phyloP scores from a whole-genome alignment of 1,140 invertebrate genomes.

The Stegodyphus mimosarum region DNA sequence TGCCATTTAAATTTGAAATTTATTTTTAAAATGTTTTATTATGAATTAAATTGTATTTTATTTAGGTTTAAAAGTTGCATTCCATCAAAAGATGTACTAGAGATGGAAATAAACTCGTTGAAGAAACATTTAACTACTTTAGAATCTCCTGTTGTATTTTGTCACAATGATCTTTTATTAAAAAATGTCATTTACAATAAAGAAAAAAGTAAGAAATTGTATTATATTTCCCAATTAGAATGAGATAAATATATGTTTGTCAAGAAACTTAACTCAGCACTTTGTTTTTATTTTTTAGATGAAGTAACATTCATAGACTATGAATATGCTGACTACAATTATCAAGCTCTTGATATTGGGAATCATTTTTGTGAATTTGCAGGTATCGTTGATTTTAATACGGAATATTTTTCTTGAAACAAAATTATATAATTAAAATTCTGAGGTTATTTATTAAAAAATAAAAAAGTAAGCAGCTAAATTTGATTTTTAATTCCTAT shows the following conservation, averaged over 20 bases:
- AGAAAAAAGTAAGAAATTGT: conserved; percentile 69
- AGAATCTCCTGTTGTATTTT: conserved; percentile 88
- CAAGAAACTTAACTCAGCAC: neutral
- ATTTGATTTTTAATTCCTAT: no score
- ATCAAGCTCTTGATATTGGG: conserved; percentile 95
- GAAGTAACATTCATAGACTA: conserved; percentile 94
- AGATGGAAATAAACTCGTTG: conserved; percentile 78
- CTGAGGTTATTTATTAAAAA: no score
- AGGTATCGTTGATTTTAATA: conserved; percentile 72
- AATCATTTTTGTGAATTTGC: conserved; percentile 99
- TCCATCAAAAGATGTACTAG: conserved; percentile 70
- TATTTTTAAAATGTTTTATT: neutral
- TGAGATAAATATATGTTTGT: neutral
- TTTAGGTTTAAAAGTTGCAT: conserved; percentile 27
- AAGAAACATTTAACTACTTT: conserved; percentile 76
- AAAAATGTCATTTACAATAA: conserved; percentile 91
- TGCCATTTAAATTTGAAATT: neutral
- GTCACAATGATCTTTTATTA: conserved; percentile 96
- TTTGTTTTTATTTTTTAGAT: conserved; percentile 63
- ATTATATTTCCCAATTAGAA: no score
- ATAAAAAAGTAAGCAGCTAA: no score
- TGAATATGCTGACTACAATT: conserved; percentile 95
- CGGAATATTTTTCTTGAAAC: no score
- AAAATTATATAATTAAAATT: no score
- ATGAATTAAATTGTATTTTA: neutral